Percentiles rank a stretch among this genome's conserved stretches.
Evolutionary conservation across 2,888 invertebrate genomes (phyloP).

Genomic region (Cerceris rybyensis): DNA sequence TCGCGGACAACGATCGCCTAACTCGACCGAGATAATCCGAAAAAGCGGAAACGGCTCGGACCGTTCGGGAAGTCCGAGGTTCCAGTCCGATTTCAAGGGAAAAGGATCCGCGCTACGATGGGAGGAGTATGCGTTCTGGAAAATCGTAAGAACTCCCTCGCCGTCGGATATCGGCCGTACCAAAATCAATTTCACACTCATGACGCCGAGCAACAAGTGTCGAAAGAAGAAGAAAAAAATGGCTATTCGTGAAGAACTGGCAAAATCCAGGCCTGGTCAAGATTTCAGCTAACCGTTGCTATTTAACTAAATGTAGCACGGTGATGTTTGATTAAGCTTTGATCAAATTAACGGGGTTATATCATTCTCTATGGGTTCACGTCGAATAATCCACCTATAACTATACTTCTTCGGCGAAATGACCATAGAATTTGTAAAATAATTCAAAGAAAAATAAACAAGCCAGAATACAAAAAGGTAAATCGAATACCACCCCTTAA

Average conservation of each 20-base stretch:
- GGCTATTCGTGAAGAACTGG: not conserved
- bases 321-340: too few relatives aligned
- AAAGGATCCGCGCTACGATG: slow-evolving; percentile 19
- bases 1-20: slow-evolving; percentile 52
- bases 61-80: slow-evolving; percentile 43
- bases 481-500: too few relatives aligned
- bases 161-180: slow-evolving; percentile 48
- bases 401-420: too few relatives aligned
- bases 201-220: slow-evolving; percentile 53
- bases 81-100: slow-evolving; percentile 20
- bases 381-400: too few relatives aligned
- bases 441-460: too few relatives aligned
- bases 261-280: slow-evolving; percentile 1
- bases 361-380: too few relatives aligned
- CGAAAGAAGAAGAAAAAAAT: slow-evolving; percentile 15
- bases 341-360: too few relatives aligned
- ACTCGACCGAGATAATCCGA: slow-evolving; percentile 55
- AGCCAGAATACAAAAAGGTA: too few relatives aligned
- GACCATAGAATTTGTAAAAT: too few relatives aligned
- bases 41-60: slow-evolving; percentile 40
- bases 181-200: slow-evolving; percentile 53
- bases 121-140: slow-evolving; percentile 32
- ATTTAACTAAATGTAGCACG: too few relatives aligned
- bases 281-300: too few relatives aligned
- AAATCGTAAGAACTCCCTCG: slow-evolving; percentile 39